Base-by-base conservation (phyloP, 2,888 invertebrate genomes). In the Eilema griseolum region DNA sequence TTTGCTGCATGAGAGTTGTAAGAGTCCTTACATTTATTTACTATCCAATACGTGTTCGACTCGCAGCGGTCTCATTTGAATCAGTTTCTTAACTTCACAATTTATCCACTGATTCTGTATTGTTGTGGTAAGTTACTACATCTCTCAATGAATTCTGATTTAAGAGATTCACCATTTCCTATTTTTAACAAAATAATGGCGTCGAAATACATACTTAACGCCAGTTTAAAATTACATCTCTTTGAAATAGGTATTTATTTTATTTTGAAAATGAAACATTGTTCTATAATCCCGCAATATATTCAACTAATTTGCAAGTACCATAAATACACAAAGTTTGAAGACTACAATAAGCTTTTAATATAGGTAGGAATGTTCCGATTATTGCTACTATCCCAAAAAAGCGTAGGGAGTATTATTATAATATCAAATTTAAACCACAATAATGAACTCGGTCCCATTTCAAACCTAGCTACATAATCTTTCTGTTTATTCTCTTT, bases 1-100 rank as follows among this genome's bases (percentile, higher is more conserved):
- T 87, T 85, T 83, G 80, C 82, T 80, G 75, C 79, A 75, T 70
- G 73, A 85, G 85, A 86, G 85, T 88, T 84, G 60, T 81, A 76
- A 84, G 87, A 88, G 84, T 88, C 75, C 75, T 82, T 79, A 85
- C 85, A 88, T 89, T 86, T 88, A 86, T 88, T 86, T 87, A 85
- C 86, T 85, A 83, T 81, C 80, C 74, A 73, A 77, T 83, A 81
- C 83, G 81, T 83, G 77, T 76, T 78, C 77, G 67, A 78, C 69
- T 83, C 71, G 52, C 46, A 65, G 71, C 68, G 82, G 84, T 85
- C 81, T 84, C 78, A 84, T 85, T 86, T 84, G 80, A 80, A 81
- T 77, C 78, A 69, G 73, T 77, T 83, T 67, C 71, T 71, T 73
- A 86, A 86, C 85, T 86, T 87, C 85, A 82, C 80, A 83, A 86